phyloP scores from a whole-genome alignment of 2,888 invertebrate genomes.

The Hipparchia sbordonii region DNA sequence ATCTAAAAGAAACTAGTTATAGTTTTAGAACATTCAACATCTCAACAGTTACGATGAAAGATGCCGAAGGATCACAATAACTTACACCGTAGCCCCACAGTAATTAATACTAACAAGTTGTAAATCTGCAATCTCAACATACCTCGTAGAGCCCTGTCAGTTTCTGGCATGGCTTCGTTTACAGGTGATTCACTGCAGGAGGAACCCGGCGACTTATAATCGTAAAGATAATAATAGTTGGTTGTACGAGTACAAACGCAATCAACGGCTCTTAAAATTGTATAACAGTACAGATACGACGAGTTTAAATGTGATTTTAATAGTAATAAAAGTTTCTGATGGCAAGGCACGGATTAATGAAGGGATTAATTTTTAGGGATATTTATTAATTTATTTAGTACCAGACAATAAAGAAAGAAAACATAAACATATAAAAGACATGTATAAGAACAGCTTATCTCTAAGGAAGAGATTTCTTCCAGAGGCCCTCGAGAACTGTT shows the following conservation, averaged over 20 bases:
- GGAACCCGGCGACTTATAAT: conserved; percentile 61
- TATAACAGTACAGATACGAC: conserved; percentile 14
- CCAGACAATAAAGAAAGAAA: too few species aligned
- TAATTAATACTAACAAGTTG: conserved; percentile 53
- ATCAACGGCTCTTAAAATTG: conserved; percentile 24
- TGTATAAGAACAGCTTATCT: too few species aligned
- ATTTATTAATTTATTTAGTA: too few species aligned
- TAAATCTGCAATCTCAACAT: conserved; percentile 60
- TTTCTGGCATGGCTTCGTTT: conserved; percentile 59
- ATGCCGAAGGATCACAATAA: conserved; percentile 13
- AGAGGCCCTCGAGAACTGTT: too few species aligned
- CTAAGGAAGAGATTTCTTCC: too few species aligned
- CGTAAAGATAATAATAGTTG: conserved; percentile 72
- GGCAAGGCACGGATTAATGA: too few species aligned
- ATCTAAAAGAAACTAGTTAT: too few species aligned
- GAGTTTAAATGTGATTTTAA: neutral
- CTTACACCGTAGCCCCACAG: conserved; percentile 38
- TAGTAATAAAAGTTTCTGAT: neutral
- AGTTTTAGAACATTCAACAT: too few species aligned
- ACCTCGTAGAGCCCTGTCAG: conserved; percentile 44
- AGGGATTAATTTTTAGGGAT: too few species aligned
- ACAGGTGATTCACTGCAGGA: conserved; percentile 67
- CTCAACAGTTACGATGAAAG: neutral
- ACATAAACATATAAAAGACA: too few species aligned
- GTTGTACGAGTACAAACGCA: conserved; percentile 69